Evolutionary conservation across 2,797 vertebrate genomes (phyloP), one percentile per base, ranked within the genome.

Genomic region (Notoglanidium macrostoma): DNA sequence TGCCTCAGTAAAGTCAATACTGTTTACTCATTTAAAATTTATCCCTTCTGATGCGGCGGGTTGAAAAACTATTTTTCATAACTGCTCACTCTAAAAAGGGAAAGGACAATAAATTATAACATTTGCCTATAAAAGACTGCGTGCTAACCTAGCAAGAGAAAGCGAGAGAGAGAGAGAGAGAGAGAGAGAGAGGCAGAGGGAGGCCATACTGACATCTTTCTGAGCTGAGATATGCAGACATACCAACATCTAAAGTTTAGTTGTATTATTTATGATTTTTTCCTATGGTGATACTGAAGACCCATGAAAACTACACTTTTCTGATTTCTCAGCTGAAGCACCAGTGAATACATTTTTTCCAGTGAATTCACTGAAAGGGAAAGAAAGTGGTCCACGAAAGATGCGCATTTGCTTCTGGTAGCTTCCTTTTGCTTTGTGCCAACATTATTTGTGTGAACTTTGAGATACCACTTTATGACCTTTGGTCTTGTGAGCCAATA

Each of bases 1-100:
- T 89, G 89, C 81, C 90, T 77, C 63, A 76, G 90, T 85, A 88
- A 88, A 93, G 88, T 90, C 89, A 91, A 89, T 89, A 91, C 91
- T 85, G 88, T 92, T 93, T 92, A 92, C 90, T 91, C 88, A 92
- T 93, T 92, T 88, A 91, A 89, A 88, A 93, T 93, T 89, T 89
- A 93, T 92, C 90, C 91, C 73, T 87, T 90, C 82, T 83, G 86
- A 85, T 70, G 82, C 74, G 44, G 61, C 21, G 61, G 65, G 68
- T 80, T 84, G n/a, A 90, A 90, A 90, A 89, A 90, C 84, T 77
- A 89, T 88, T 90, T 90, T 90, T 92, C 90, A 89, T 87, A 90
- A 92, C 88, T 84, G 89, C 87, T 92, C 90, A 63, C 90, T 91
- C 85, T 67, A 91, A 90, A 90, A 92, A 92, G 87, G 26, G 61